Evolutionary conservation across 1,140 invertebrate genomes (phyloP), one percentile per base, ranked within the genome.

Genomic region (Pogonomyrmex barbatus): DNA sequence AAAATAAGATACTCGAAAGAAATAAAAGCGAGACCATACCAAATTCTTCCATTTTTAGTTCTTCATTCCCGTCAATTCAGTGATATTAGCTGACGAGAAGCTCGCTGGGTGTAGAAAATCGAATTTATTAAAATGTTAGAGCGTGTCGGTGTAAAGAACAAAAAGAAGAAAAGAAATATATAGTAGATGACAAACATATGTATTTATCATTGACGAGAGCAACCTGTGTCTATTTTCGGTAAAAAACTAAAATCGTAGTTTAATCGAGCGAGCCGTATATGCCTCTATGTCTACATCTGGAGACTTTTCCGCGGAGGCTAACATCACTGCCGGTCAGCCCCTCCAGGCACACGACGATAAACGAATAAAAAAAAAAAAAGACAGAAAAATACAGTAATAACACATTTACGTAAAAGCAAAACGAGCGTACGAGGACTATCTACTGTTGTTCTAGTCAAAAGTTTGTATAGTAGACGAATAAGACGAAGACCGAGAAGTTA

Each of bases 391-490:
- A 71, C 65, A 65, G 60, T 39, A 79, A 79, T 24, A 68, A 54
- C 30, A 70, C 65, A 81, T 81, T 63, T 65, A 47, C 68, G 12
- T 83, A 73, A 73, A 56, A 75, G 68, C 39, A 60, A 83, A 58
- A 47, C n/a, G 68, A 73, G 42, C 67, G 68, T 68, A 50, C 30
- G 54, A 47, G 54, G 42, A 75, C 56, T 83, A 83, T 17, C 67
- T 82, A 82, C 47, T 73, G 33, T 85, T 78, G 36, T 85, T 85
- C 47, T 85, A 85, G 75, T 39, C 47, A 65, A 56, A 36, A 85
- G 42, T 85, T 85, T 85, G 82, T 85, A 85, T 65, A 85, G 82
- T 85, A 85, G 82, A 83, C 52, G 56, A 82, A 73, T 82, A 82
- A 83, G 54, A 82, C 42, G 33, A 50, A n/a, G n/a, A 24, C n/a